Conservation (phyloP, 2,888 invertebrate species). For the Drosophila anomalata region DNA sequence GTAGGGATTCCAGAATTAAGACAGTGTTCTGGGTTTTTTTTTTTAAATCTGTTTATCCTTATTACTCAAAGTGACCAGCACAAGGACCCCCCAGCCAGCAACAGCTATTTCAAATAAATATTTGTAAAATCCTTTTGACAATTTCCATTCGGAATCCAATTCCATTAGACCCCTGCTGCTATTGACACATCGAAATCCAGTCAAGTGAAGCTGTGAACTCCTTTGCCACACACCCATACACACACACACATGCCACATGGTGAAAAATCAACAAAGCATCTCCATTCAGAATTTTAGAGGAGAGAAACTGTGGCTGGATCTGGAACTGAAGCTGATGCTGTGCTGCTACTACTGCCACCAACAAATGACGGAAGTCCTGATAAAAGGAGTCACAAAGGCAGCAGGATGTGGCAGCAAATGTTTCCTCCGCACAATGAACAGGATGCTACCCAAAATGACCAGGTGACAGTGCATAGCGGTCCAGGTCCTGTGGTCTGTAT, state of each 20-base stretch:
- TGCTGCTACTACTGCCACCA: conserved; percentile 10
- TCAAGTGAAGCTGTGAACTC: conserved; percentile 46
- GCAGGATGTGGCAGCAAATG: conserved; percentile 57
- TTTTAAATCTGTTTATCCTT: conserved; percentile 19
- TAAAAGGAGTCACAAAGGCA: conserved; percentile 72
- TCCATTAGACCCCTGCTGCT: conserved; percentile 62
- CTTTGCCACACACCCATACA: conserved; percentile 19
- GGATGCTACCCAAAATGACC: conserved; percentile 60
- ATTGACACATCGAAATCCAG: conserved; percentile 57
- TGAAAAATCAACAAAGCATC: conserved; percentile 31
- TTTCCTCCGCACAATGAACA: conserved; percentile 53
- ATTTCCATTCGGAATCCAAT: conserved; percentile 66
- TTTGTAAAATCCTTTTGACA: conserved; percentile 46
- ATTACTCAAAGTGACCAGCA: conserved; percentile 20
- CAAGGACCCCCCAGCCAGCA: conserved; percentile 23
- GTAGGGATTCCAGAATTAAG: neutral
- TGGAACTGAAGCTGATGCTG: neutral
- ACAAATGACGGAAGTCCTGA: conserved; percentile 70
- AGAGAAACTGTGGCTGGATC: neutral
- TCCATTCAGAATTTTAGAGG: neutral
- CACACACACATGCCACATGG: conserved; percentile 13
- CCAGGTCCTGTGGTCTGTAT: conserved; percentile 13
- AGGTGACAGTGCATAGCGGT: conserved; percentile 28
- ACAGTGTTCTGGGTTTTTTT: neutral
- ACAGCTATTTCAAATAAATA: conserved; percentile 51